Conservation (phyloP, 2,113 vertebrate species). For the Hiodon tergisus region DNA sequence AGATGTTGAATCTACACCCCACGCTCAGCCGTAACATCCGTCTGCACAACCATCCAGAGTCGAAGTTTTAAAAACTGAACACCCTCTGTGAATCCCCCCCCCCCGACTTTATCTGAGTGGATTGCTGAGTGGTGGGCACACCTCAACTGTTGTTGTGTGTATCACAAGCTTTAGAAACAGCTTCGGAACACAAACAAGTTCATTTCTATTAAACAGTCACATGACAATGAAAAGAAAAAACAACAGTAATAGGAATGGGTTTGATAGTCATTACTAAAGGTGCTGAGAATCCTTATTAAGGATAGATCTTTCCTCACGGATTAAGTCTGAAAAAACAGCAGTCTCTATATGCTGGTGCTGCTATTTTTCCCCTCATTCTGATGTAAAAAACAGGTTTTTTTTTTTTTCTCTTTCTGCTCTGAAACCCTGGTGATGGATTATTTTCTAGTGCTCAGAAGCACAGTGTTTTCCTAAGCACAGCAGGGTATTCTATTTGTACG, state of each 20-base stretch:
- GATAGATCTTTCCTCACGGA: slow-evolving; percentile 60
- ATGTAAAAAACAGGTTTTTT: slow-evolving; percentile 77
- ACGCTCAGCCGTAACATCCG: too few relatives aligned
- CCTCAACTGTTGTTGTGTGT: too few relatives aligned
- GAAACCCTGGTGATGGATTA: slow-evolving; percentile 79
- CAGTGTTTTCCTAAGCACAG: slow-evolving; percentile 99
- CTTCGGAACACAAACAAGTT: too few relatives aligned
- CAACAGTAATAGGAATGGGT: background rate
- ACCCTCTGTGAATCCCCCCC: too few relatives aligned
- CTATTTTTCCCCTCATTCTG: slow-evolving; percentile 64
- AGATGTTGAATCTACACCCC: too few relatives aligned
- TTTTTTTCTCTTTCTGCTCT: slow-evolving; percentile 50
- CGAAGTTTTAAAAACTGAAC: too few relatives aligned
- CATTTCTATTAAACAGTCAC: too few relatives aligned
- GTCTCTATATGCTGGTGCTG: slow-evolving; percentile 67
- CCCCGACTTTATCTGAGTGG: too few relatives aligned
- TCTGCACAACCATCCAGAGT: too few relatives aligned
- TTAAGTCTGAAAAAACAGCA: slow-evolving; percentile 66
- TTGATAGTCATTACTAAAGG: slow-evolving; percentile 45
- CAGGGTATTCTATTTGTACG: slow-evolving; percentile 95
- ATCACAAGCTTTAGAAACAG: too few relatives aligned
- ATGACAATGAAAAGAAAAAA: too few relatives aligned
- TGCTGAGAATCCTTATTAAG: slow-evolving; percentile 67
- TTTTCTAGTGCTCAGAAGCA: slow-evolving; percentile 83
- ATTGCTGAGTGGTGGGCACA: too few relatives aligned